phyloP scores from a whole-genome alignment of 1,140 invertebrate genomes.

The Laupala kohalensis region DNA sequence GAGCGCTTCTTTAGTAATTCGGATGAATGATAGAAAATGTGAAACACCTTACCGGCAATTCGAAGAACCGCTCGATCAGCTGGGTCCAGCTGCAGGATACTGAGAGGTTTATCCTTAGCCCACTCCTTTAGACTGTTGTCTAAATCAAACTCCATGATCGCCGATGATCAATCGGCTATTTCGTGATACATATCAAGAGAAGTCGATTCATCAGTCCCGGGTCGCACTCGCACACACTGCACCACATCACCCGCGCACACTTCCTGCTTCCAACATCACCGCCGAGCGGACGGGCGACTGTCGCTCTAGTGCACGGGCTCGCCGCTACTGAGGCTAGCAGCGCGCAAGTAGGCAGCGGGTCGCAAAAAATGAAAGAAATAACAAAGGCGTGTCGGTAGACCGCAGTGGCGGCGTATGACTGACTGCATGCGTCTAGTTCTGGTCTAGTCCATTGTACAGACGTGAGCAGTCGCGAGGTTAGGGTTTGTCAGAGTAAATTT shows the following conservation, averaged over 20 bases:
- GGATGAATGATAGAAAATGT: too few species aligned
- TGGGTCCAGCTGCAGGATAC: constrained; percentile 87
- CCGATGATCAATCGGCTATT: not conserved
- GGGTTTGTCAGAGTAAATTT: too few species aligned
- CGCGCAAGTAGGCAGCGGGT: not conserved
- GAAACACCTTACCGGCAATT: constrained; percentile 70
- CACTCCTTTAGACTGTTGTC: constrained; percentile 83
- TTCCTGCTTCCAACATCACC: not conserved
- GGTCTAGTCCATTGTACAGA: too few species aligned
- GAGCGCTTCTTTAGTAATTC: too few species aligned
- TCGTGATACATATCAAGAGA: not conserved
- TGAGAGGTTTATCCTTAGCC: constrained; percentile 89
- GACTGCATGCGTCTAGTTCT: too few species aligned
- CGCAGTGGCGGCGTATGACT: too few species aligned
- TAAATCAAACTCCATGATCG: constrained; percentile 64
- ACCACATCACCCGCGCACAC: not conserved
- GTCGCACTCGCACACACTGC: not conserved
- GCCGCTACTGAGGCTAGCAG: not conserved
- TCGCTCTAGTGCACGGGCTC: not conserved
- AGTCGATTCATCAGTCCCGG: not conserved
- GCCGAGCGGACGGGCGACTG: not conserved
- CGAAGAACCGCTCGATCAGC: constrained; percentile 86
- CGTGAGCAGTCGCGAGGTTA: too few species aligned
- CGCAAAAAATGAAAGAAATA: not conserved
- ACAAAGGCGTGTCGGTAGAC: too few species aligned